These are phyloP conservation scores for Pteria penguin DNA, from an alignment of 2,888 invertebrate genomes.

Conservation along the genomic window DNA sequence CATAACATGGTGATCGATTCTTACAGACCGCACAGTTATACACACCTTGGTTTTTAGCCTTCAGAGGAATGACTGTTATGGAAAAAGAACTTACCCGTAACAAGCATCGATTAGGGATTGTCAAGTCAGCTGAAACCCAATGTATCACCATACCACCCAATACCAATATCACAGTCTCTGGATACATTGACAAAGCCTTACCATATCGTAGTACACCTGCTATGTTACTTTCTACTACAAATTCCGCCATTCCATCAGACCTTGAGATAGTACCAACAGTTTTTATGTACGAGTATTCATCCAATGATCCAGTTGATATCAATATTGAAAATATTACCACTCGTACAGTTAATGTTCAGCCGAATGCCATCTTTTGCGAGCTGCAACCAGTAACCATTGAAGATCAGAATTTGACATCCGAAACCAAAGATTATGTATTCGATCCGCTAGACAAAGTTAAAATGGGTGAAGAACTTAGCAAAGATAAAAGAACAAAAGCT, in stretches of 20 bases:
- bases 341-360: not conserved
- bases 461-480: constrained; percentile 38
- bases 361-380: not conserved
- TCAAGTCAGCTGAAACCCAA: constrained; percentile 25
- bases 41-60: constrained; percentile 42
- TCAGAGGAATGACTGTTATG: constrained; percentile 15
- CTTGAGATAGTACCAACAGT: constrained; percentile 13
- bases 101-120: constrained; percentile 34
- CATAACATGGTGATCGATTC: constrained; percentile 36
- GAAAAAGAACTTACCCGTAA: constrained; percentile 27
- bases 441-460: constrained; percentile 28
- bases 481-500: constrained; percentile 17
- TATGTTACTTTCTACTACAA: constrained; percentile 30
- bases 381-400: not conserved
- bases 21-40: constrained; percentile 33
- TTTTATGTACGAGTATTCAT: not conserved
- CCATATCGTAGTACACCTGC: constrained; percentile 36
- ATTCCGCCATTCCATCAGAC: not conserved
- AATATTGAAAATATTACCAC: not conserved
- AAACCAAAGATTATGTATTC: constrained; percentile 34
- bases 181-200: constrained; percentile 31
- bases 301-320: not conserved
- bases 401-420: not conserved
- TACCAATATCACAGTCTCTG: constrained; percentile 17
- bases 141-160: constrained; percentile 39